These are phyloP conservation scores for Dynastes maya DNA, from an alignment of 2,888 invertebrate species.

Conservation along the genomic window DNA sequence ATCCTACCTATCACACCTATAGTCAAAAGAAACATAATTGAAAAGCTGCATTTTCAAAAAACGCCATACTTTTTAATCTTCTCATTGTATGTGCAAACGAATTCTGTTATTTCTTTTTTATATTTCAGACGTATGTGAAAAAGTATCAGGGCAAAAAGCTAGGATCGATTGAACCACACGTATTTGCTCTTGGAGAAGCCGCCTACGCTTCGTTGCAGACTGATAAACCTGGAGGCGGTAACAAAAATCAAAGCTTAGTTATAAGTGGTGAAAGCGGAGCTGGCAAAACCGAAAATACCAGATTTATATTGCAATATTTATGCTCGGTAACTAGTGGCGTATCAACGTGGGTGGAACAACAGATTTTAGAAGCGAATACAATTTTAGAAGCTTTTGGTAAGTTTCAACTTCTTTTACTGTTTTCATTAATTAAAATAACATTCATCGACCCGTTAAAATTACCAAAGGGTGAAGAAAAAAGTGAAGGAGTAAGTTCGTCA, in stretches of 20 bases:
- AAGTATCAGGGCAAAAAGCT: slow-evolving; percentile 88
- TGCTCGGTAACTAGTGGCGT: slow-evolving; percentile 88
- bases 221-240: slow-evolving; percentile 60
- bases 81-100: no score
- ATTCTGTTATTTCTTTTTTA: neutral
- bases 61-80: no score
- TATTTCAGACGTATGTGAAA: slow-evolving; percentile 84
- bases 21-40: no score
- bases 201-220: slow-evolving; percentile 85
- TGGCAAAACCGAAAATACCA: slow-evolving; percentile 94
- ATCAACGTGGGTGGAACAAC: slow-evolving; percentile 95
- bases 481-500: no score
- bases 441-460: slow-evolving; percentile 12
- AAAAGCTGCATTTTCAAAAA: no score
- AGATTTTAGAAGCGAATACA: slow-evolving; percentile 94
- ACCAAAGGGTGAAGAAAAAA: neutral
- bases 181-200: slow-evolving; percentile 92
- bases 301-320: slow-evolving; percentile 91
- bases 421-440: neutral
- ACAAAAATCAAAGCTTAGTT: slow-evolving; percentile 84
- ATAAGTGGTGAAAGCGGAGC: slow-evolving; percentile 95
- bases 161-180: slow-evolving; percentile 88
- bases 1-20: no score
- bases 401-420: neutral
- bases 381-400: slow-evolving; percentile 93